Evolutionary conservation across 23 tunicate genomes (phyloP), one percentile per base, ranked within the genome.

Genomic region (Aplidium turbinatum): DNA sequence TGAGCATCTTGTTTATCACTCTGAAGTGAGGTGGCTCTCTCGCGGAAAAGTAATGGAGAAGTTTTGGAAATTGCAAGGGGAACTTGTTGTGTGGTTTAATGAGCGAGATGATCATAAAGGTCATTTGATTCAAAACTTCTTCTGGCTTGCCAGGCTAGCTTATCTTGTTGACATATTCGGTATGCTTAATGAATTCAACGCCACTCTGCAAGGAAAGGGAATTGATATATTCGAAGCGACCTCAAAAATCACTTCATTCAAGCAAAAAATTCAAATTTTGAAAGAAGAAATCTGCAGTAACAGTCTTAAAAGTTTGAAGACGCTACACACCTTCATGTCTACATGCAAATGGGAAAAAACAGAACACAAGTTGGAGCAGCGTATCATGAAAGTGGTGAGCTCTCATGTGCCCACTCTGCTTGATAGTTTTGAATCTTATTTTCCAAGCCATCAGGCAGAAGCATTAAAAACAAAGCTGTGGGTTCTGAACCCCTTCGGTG

Each of bases 11-110:
- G 80, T 57, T 75, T 60, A 75, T 34, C 87, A 74, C 73, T 82
- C 81, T 27, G 81, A 82, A 82, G 87, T 58, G 29, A 78, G 84
- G 65, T 70, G 84, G 79, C 79, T 74, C 31, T 74, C 79, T 62
- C 81, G 77, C 35, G 70, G 78, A 80, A 73, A 47, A 72, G 80
- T 80, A 35, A 72, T 80, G 57, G 85, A 80, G 80, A 73, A 28
- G 35, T 58, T 68, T 22, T 77, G 82, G 84, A 80, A 58, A 19
- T 35, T 55, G 70, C 36, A 34, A 42, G 82, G 60, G 70, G 79
- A 80, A 72, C 79, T 80, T 53, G 35, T 55, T 72, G 70, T 38
- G 68, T 72, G 80, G 70, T 80, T 80, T 28, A n/a, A 73, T 56
- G 50, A 32, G 56, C 70, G 69, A 54, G 81, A 72, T 13, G 80